Evolutionary conservation across 2,797 vertebrate genomes (phyloP), one percentile per base, ranked within the genome.

Genomic region (Propithecus deckenii): DNA sequence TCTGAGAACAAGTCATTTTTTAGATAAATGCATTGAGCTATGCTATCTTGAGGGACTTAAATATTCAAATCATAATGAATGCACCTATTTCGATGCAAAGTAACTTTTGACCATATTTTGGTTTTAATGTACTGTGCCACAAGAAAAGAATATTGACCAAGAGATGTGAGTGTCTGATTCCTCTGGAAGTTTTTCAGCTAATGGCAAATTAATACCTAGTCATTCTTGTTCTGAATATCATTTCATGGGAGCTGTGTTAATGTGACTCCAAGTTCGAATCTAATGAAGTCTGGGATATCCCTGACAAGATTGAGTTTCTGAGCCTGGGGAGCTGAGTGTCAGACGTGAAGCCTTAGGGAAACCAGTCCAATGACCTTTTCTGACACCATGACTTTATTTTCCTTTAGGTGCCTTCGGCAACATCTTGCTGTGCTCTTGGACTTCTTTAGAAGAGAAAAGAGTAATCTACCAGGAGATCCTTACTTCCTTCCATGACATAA

Each of bases 311-410:
- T 52, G 50, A 92, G 32, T 89, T 91, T 93, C 43, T 96, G 48
- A 55, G 43, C 25, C 84, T 91, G 46, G 63, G 38, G 23, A 91
- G 13, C 32, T 43, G 23, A 72, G 5, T 52, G 55, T 91, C 94
- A 89, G 35, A 46, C 13, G 7, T 78, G 52, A 94, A 67, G 57
- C 25, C 84, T 57, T 63, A 4, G 15, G 96, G 48, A 86, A 74
- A 30, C 13, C 0, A 25, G 55, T 63, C 59, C 7, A 12, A 28
- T 2, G 22, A 78, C 15, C 52, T 63, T 84, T 67, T n/a, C 35
- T 52, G 94, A 95, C 75, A 86, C 50, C 17, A 41, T 92, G 71
- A 91, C 55, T 83, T 96, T 71, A 81, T 87, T 96, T 96, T 91
- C 57, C 46, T 94, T 57, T 63, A 7, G 32, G 69, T 67, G 23